Evolutionary conservation across 2,888 invertebrate genomes (phyloP).

Genomic region (Tetanocera ferruginea): DNA sequence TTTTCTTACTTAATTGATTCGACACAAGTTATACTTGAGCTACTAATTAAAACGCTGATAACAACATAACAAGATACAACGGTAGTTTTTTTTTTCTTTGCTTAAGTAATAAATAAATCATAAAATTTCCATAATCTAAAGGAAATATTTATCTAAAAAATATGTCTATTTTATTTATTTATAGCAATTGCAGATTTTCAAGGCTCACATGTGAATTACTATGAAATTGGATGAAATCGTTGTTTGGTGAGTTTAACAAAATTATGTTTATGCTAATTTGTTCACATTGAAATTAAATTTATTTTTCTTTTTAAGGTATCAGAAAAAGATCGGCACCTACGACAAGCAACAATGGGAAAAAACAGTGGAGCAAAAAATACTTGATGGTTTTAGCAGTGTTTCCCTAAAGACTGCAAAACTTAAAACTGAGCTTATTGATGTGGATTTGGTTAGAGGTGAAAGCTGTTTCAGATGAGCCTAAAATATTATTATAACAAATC

Average conservation of each 20-base stretch:
- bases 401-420: constrained; percentile 84
- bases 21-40: neutral
- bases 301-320: constrained; percentile 77
- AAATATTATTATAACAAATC: neutral
- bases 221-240: constrained; percentile 71
- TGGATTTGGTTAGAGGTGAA: constrained; percentile 93
- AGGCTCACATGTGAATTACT: constrained; percentile 61
- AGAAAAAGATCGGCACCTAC: constrained; percentile 95
- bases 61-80: too few relatives aligned
- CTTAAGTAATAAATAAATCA: too few relatives aligned
- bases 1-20: neutral
- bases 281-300: neutral
- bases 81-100: too few relatives aligned
- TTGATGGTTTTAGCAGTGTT: constrained; percentile 86
- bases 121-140: too few relatives aligned
- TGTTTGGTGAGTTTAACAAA: constrained; percentile 60
- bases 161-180: neutral
- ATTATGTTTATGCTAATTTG: neutral
- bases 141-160: too few relatives aligned
- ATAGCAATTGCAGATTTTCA: constrained; percentile 41
- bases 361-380: constrained; percentile 91
- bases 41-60: too few relatives aligned
- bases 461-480: neutral
- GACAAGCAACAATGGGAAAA: constrained; percentile 98
- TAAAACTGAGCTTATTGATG: constrained; percentile 94